Evolutionary conservation across 2,797 vertebrate species (phyloP).

Genomic region (Synaphobranchus kaupii): DNA sequence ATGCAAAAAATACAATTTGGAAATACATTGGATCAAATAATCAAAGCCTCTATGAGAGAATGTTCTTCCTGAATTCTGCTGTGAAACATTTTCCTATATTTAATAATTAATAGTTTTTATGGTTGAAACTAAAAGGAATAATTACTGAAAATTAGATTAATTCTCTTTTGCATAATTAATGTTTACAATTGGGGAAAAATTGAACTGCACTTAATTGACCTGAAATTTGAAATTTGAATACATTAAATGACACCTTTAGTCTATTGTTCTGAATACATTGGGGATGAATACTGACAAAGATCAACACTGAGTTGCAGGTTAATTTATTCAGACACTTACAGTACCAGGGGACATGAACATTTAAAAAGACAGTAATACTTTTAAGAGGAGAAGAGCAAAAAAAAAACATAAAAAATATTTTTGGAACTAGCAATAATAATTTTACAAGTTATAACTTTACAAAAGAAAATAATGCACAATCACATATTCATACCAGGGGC

Average conservation of each 20-base stretch:
- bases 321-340: slow-evolving; percentile 3
- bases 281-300: not conserved
- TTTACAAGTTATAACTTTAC: not conserved
- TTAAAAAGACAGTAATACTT: not conserved
- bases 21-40: not conserved
- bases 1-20: not conserved
- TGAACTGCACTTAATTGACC: slow-evolving; percentile 13
- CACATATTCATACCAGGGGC: not conserved
- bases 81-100: not conserved
- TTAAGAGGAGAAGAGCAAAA: not conserved
- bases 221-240: not conserved
- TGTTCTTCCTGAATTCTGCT: not conserved
- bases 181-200: not conserved
- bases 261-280: not conserved
- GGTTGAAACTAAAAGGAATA: slow-evolving; percentile 7
- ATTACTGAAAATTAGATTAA: slow-evolving; percentile 4
- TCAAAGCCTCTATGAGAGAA: not conserved
- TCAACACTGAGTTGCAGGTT: not conserved
- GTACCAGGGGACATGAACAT: not conserved
- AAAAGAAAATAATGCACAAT: not conserved
- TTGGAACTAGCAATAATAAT: not conserved
- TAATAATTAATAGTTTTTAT: slow-evolving; percentile 6
- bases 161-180: slow-evolving; percentile 15
- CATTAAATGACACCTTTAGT: slow-evolving; percentile 9
- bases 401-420: not conserved